phyloP scores from a whole-genome alignment of 1,140 invertebrate species.

The Bicyclus anynana region DNA sequence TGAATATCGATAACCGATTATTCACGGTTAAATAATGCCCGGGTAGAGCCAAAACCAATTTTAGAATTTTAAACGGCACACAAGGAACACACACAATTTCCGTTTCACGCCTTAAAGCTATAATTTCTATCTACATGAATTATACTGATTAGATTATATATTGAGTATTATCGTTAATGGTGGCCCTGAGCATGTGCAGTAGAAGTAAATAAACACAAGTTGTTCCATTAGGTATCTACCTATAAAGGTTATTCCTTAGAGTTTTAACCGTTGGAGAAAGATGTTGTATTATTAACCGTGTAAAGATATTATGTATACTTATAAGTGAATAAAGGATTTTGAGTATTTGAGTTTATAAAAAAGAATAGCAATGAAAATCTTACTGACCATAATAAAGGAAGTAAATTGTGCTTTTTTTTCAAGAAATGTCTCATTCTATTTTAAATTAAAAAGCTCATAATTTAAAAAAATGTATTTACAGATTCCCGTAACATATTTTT shows the following conservation, averaged over 20 bases:
- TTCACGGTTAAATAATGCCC: constrained; percentile 34
- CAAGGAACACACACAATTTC: constrained; percentile 29
- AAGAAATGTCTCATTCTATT: background rate
- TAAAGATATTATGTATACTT: too few relatives aligned
- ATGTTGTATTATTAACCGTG: too few relatives aligned
- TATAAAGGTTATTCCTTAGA: constrained; percentile 4
- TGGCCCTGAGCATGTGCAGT: constrained; percentile 5
- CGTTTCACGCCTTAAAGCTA: constrained; percentile 32
- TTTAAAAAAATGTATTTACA: background rate
- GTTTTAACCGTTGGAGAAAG: constrained; percentile 12
- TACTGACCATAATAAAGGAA: too few relatives aligned
- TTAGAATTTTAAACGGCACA: constrained; percentile 28
- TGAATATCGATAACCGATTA: constrained; percentile 58
- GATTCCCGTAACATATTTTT: constrained; percentile 5
- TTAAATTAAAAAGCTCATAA: background rate
- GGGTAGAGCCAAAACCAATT: constrained; percentile 31
- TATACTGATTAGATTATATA: constrained; percentile 21
- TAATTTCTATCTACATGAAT: constrained; percentile 27
- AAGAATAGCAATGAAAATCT: too few relatives aligned
- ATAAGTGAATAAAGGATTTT: too few relatives aligned
- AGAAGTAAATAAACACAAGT: background rate
- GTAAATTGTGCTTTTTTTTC: too few relatives aligned
- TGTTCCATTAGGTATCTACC: background rate
- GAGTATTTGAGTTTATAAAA: too few relatives aligned
- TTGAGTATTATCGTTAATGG: constrained; percentile 6